Evolutionary conservation across 2,797 vertebrate species (phyloP).

Genomic region (Leptoclinus maculatus): DNA sequence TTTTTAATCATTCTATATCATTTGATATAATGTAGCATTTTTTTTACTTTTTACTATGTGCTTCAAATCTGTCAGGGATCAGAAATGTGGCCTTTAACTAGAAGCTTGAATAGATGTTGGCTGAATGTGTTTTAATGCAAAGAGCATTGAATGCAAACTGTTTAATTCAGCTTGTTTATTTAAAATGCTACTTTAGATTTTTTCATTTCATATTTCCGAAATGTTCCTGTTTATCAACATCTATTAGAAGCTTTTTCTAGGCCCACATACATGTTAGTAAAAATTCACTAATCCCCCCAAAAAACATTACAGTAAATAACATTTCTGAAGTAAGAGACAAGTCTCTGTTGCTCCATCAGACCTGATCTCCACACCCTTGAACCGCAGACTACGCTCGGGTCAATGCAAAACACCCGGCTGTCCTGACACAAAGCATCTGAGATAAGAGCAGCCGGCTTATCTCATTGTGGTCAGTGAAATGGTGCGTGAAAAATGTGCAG

Average conservation of each 20-base stretch:
- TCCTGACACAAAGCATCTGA: constrained; percentile 61
- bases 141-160: neutral
- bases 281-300: neutral
- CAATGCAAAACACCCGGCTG: constrained; percentile 53
- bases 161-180: neutral
- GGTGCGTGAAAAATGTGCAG: constrained; percentile 75
- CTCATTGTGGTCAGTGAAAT: constrained; percentile 72
- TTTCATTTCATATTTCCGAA: neutral
- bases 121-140: neutral
- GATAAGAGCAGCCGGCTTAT: constrained; percentile 75
- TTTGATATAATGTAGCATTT: neutral
- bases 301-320: neutral
- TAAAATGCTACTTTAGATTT: neutral
- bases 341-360: constrained; percentile 21
- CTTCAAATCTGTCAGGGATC: neutral
- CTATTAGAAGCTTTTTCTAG: neutral
- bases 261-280: neutral
- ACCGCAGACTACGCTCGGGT: constrained; percentile 33
- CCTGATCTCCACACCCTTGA: constrained; percentile 54
- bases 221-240: neutral
- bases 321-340: neutral
- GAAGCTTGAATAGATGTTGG: neutral
- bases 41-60: neutral
- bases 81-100: neutral
- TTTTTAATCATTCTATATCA: neutral